Evolutionary conservation across 1,140 invertebrate species (phyloP), one percentile per base, ranked within the genome.

Genomic region (silkworm (Bombyx mori)): DNA sequence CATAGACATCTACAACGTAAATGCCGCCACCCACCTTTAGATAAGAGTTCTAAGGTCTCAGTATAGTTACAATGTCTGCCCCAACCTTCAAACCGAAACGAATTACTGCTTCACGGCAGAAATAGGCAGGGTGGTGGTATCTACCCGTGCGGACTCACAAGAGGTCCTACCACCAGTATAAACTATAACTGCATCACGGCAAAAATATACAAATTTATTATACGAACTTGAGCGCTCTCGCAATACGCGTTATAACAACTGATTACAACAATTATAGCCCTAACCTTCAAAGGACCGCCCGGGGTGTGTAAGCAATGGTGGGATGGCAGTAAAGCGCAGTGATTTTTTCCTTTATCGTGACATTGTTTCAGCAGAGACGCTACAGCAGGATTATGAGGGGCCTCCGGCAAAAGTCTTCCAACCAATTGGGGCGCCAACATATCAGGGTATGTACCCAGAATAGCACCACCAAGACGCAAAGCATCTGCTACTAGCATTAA

Each of bases 261-360:
- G n/a, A 47, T 47, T 9, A 9, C 8, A 47, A 10, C 2, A 2
- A 9, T 47, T 47, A 7, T 50, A 8, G 9, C 7, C 26, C 26
- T 50, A 62, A 96, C 94, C 89, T 99, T 99, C 0, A 99, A 88
- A 1, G 98, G 98, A 44, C 98, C 98, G 53, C 98, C 98, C 12
- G 98, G 98, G 1, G 98, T 99, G 75, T 99, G 98, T 54, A 99
- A 88, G 75, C 97, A 99, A 82, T 99, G 97, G 85, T 98, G 97
- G 0, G 96, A 91, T 0, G 98, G 98, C 53, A 99, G 89, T 8
- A 99, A 87, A 12, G 97, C 94, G 75, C 97, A 98, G 74, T 98
- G 91, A 54, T 93, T 91, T 22, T 95, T 92, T 0, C 97, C 97
- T 72, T 94, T 91, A 12, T 90, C 88, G 77, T 99, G 97, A 77